Base-by-base conservation (phyloP, 2,888 invertebrate genomes). In the Drosophila borealis region DNA sequence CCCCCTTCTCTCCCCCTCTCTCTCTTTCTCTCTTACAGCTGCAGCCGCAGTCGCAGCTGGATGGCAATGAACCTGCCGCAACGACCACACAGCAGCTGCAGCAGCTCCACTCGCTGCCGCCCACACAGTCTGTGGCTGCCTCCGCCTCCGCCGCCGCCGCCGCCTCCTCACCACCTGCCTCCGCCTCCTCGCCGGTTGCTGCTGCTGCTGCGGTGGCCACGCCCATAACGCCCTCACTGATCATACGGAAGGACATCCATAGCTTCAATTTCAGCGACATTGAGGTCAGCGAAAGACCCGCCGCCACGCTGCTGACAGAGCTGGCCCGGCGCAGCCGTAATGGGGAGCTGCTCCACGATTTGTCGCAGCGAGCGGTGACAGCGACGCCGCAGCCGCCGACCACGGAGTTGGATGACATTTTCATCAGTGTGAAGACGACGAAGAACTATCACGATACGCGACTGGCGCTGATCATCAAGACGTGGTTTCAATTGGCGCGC, bases 391-490 rank as follows among this genome's bases (percentile, higher is more conserved):
- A 94, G 81, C 94, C 95, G 66, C 94, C 94, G 70, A 94, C 95
- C 76, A 95, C 96, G 78, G 95, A 94, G 82, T 93, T 97, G 85
- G 95, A 96, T 93, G 98, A 98, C 93, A 94, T 98, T 90, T 98
- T 98, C 93, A 97, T 98, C 92, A 97, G 97, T 93, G 98, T 99
- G 61, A 99, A 99, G 93, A 98, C 98, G 73, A 97, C 98, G 62
- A 95, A 95, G 92, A 95, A 95, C 93, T 98, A 97, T 93, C 98
- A 98, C 92, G 93, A 95, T 78, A 95, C 95, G 55, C 94, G 99
- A 87, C 93, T 99, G 90, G 96, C 96, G 59, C 94, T 97, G 75
- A 96, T 99, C 90, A 94, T 98, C 92, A 96, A 96, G 93, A 99
- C 99, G 70, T 99, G 99, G 99, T 98, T 98, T 92, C 96, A 96